These are phyloP conservation scores for Hylaeus volcanicus DNA, from an alignment of 1,140 invertebrate species.

Conservation along the genomic window DNA sequence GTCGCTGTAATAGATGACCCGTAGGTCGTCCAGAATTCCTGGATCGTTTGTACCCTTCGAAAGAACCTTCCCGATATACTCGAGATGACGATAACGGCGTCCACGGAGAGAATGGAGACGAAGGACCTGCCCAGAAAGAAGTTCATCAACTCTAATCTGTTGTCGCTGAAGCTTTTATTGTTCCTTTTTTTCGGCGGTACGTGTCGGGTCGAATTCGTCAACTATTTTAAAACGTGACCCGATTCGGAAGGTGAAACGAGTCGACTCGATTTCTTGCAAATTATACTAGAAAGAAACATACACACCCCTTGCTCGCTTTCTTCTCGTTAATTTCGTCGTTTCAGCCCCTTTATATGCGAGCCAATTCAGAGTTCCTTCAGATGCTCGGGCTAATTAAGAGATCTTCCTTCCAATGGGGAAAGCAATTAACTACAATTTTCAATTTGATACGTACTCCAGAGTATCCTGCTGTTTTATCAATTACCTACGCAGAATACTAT, in stretches of 20 bases:
- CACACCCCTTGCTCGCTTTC: neutral
- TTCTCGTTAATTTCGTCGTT: no score
- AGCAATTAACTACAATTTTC: no score
- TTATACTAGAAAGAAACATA: neutral
- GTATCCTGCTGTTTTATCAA: no score
- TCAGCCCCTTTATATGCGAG: no score
- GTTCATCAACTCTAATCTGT: conserved; percentile 77
- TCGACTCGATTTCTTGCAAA: neutral
- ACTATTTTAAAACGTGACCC: neutral
- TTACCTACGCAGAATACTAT: no score
- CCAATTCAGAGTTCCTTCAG: no score
- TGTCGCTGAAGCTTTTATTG: conserved; percentile 81
- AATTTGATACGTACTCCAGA: no score
- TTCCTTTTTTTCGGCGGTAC: conserved; percentile 82
- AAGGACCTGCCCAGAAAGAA: conserved; percentile 68
- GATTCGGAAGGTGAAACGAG: neutral
- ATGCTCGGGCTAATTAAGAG: no score
- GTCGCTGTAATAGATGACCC: conserved; percentile 25
- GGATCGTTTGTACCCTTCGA: conserved; percentile 6
- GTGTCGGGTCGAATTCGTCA: neutral
- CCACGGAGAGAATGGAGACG: conserved; percentile 65
- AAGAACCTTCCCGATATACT: conserved; percentile 6
- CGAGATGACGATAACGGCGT: conserved; percentile 63
- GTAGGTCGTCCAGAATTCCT: conserved; percentile 33
- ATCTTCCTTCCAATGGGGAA: no score